These are phyloP conservation scores for Acheta domesticus DNA, from an alignment of 2,888 invertebrate species.

Conservation along the genomic window DNA sequence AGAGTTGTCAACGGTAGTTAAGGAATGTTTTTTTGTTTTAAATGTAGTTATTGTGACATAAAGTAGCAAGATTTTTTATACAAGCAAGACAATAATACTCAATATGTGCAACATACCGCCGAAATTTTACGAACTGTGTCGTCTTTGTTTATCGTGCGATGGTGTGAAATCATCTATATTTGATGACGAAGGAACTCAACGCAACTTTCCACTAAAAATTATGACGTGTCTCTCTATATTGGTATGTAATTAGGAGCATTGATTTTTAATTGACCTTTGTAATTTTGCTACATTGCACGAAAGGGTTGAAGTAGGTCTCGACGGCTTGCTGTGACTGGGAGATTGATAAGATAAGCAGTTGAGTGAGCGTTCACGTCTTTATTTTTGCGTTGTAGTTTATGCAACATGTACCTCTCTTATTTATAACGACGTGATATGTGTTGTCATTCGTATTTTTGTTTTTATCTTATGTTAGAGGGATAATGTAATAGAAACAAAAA, in stretches of 20 bases:
- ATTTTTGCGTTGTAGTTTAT: no score
- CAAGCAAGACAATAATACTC: conserved; percentile 47
- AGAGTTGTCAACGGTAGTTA: conserved; percentile 38
- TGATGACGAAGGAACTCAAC: conserved; percentile 69
- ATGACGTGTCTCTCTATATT: conserved; percentile 75
- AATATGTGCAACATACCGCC: conserved; percentile 89
- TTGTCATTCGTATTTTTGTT: no score
- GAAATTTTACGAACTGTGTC: conserved; percentile 91
- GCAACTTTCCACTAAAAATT: conserved; percentile 66
- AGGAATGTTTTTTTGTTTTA: conserved; percentile 36
- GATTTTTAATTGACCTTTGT: conserved; percentile 32
- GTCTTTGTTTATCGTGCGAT: conserved; percentile 81
- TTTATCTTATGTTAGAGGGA: no score
- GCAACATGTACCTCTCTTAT: no score
- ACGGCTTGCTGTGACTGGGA: neutral
- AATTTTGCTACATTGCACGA: neutral
- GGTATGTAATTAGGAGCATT: conserved; percentile 56
- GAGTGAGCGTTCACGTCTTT: neutral
- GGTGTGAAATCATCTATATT: conserved; percentile 74
- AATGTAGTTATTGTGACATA: conserved; percentile 45
- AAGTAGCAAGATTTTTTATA: conserved; percentile 34
- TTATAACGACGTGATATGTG: no score
- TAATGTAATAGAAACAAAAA: no score
- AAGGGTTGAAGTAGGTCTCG: conserved; percentile 22
- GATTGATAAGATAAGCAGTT: conserved; percentile 12